Evolutionary conservation across 2,888 invertebrate species (phyloP).

Genomic region (Alsophila aescularia): DNA sequence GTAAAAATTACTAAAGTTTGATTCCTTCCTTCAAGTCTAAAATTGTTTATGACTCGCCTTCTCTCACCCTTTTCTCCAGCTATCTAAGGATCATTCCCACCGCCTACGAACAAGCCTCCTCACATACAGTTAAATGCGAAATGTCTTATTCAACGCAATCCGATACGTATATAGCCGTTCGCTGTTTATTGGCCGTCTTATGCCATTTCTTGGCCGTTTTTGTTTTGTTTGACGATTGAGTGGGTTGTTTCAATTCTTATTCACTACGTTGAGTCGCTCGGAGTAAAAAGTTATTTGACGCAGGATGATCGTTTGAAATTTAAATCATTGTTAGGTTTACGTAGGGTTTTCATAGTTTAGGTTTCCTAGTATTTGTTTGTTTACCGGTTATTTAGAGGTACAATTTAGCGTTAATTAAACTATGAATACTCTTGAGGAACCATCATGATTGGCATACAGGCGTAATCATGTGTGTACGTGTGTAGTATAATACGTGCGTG

Average conservation of each 20-base stretch:
- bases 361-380: too few relatives aligned
- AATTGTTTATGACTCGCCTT: conserved; percentile 27
- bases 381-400: too few relatives aligned
- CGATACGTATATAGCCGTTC: conserved; percentile 53
- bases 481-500: too few relatives aligned
- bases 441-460: too few relatives aligned
- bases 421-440: too few relatives aligned
- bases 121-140: conserved; percentile 50
- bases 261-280: conserved; percentile 12
- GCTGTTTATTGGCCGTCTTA: conserved; percentile 31
- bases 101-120: conserved; percentile 62
- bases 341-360: background rate
- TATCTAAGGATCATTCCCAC: conserved; percentile 48
- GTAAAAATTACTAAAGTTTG: too few relatives aligned
- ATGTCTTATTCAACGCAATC: conserved; percentile 77
- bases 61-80: conserved; percentile 42
- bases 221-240: conserved; percentile 33
- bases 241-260: conserved; percentile 32
- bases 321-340: too few relatives aligned
- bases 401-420: too few relatives aligned
- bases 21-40: background rate
- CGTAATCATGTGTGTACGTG: too few relatives aligned
- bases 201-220: conserved; percentile 20
- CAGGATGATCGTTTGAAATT: background rate
- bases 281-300: background rate